Evolutionary conservation across 1,140 invertebrate species (phyloP), one percentile per base, ranked within the genome.

Genomic region (Gryllus bimaculatus): DNA sequence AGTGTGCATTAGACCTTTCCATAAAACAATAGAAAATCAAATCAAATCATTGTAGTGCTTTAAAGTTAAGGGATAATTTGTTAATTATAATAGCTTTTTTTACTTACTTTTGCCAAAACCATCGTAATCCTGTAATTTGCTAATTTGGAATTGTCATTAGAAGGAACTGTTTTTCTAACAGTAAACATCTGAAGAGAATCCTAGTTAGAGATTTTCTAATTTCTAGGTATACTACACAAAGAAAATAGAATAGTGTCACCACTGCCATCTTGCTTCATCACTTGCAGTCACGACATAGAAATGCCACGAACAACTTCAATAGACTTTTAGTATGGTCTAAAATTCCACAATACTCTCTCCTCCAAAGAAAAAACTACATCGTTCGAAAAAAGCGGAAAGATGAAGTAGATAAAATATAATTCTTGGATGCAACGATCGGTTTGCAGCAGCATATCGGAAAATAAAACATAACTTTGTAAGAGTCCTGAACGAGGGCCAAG

Each of bases 261-360:
- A 78, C 78, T 78, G 78, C 78, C 78, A 78, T 78, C 78, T 78
- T 78, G 78, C 78, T 78, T 78, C 54, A 66, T 66, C 26, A 18
- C 47, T 78, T 76, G 47, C 48, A 77, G 54, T 78, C 78, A 73
- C n/a, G 78, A 78, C 66, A 78, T 21, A 39, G 66, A 78, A 73
- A 8, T 76, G 75, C 75, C 75, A 76, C 75, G 75, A 77, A 48
- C 76, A 77, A 8, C 47, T 77, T 20, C 20, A 18, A 66, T 13
- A 66, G 10, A 66, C 18, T 66, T 10, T 66, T 10, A 13, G 10
- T 13, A 66, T 18, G 10, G 54, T 66, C 18, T 13, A 66, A 66
- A 13, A 66, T 66, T 66, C 18, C 54, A 66, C 18, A 66, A 66
- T 66, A 66, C 54, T 66, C 54, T 66, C 54, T 66, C 54, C 54